phyloP scores from a whole-genome alignment of 2,797 vertebrate genomes.

The Aldrovandia affinis region DNA sequence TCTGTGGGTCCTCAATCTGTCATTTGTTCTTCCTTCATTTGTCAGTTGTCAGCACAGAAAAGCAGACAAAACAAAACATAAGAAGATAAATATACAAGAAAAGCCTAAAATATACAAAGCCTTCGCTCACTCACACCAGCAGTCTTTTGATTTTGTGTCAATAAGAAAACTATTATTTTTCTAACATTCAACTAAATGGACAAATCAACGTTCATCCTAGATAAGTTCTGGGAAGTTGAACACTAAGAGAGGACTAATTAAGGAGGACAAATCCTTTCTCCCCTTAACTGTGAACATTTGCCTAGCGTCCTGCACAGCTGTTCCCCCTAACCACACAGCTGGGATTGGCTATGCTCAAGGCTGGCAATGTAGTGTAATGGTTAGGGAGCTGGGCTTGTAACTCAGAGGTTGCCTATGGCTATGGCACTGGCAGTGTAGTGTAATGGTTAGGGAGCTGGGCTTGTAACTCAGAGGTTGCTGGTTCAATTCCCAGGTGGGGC shows the following conservation, averaged over 20 bases:
- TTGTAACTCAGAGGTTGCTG: no score
- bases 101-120: neutral
- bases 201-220: neutral
- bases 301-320: neutral
- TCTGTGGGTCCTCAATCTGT: no score
- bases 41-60: neutral
- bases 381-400: no score
- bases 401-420: no score
- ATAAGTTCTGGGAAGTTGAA: neutral
- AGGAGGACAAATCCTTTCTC: neutral
- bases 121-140: neutral
- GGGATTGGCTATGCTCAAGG: no score
- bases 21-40: no score
- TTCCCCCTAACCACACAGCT: neutral
- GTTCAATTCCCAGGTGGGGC: no score
- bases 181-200: neutral
- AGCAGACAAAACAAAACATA: constrained; percentile 11
- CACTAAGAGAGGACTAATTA: neutral
- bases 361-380: no score
- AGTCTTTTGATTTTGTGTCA: neutral
- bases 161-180: neutral
- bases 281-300: neutral
- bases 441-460: no score
- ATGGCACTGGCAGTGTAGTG: no score
- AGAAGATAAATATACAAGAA: neutral